Evolutionary conservation across 1,140 invertebrate species (phyloP), one percentile per base, ranked within the genome.

Genomic region (Cyphomyrmex costatus): DNA sequence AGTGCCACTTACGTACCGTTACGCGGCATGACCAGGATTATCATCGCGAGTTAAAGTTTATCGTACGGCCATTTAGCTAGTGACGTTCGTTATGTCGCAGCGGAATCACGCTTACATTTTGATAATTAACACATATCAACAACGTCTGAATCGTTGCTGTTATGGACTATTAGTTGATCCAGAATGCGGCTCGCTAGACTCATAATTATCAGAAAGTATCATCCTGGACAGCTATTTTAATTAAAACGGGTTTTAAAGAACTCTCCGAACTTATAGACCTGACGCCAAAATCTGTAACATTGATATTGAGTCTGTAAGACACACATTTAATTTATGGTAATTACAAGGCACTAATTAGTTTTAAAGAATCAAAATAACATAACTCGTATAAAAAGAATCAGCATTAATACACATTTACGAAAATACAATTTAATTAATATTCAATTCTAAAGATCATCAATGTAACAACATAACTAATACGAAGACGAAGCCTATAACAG

Each of bases 1-100:
- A 63, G 36, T 66, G 60, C 77, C 71, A 89, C 77, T 89, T 89
- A 89, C 42, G 51, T 89, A 89, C 76, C 88, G 78, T 89, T 89
- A 89, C 56, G 58, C 71, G 24, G 49, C 42, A 73, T 21, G 58
- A 24, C 19, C 42, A 19, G 78, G 53, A 86, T 89, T 89, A 89
- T 78, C 85, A 61, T 68, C 27, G 49, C 21, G 30, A 14, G 12
- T 46, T 46, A 36, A 16, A 83, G 71, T 89, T 83, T 89, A 89
- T 89, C 78, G 78, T 65, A 42, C 30, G 56, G 61, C 30, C 70
- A 86, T 88, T 89, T 36, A 88, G 86, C 68, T 79, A 60, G 21
- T n/a, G 42, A 30, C 73, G 51, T 73, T 89, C 68, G 58, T 86
- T 86, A 86, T 49, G 16, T 33, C 27, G 16, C 8, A 14, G 16